These are phyloP conservation scores for Malaclemys terrapin DNA, from an alignment of 2,113 vertebrate species.

Conservation along the genomic window DNA sequence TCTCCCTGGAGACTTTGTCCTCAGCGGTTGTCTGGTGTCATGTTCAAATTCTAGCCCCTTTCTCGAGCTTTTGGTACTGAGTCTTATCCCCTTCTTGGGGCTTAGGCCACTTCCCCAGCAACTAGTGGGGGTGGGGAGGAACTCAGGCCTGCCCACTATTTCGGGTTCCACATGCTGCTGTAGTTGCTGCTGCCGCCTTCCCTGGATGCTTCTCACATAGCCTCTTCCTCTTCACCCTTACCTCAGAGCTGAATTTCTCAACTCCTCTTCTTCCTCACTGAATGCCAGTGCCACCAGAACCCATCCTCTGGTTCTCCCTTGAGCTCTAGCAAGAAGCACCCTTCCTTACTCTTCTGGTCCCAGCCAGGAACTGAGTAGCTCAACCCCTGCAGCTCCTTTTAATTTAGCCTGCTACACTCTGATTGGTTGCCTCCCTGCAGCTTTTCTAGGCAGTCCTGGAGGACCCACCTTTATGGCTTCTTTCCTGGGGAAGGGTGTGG, in stretches of 20 bases:
- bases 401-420: background rate
- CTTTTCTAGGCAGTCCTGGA: background rate
- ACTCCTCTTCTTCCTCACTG: background rate
- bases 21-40: background rate
- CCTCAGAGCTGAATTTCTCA: background rate
- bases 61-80: background rate
- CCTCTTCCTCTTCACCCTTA: background rate
- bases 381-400: background rate
- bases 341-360: background rate
- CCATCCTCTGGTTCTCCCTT: background rate
- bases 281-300: background rate
- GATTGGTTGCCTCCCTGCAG: background rate
- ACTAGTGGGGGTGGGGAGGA: no score
- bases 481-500: background rate
- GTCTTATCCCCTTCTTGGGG: background rate
- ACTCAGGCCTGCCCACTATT: background rate
- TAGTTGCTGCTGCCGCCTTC: background rate
- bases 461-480: background rate
- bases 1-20: background rate
- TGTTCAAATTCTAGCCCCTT: background rate
- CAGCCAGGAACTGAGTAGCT: background rate
- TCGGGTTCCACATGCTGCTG: background rate
- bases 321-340: background rate
- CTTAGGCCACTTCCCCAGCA: background rate
- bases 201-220: background rate